These are phyloP conservation scores for Hedychridium roseum DNA, from an alignment of 2,888 invertebrate species.

Conservation along the genomic window DNA sequence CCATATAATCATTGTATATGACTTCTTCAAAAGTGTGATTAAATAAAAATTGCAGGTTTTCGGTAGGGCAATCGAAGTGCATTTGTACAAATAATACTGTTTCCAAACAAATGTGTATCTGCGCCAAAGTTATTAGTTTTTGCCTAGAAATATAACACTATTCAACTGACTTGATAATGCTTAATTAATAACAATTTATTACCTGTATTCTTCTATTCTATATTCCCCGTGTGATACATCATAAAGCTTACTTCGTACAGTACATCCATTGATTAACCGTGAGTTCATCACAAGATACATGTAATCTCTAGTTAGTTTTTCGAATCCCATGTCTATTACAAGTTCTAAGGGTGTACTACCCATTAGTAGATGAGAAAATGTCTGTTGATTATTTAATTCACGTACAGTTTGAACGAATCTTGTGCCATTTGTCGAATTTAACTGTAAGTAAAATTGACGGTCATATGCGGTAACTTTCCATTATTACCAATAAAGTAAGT, in stretches of 20 bases:
- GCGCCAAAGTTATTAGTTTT: constrained; percentile 42
- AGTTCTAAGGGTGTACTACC: constrained; percentile 50
- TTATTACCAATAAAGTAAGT: constrained; percentile 3
- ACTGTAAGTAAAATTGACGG: constrained; percentile 9
- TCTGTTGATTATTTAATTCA: constrained; percentile 22
- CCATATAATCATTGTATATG: constrained; percentile 37
- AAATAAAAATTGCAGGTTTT: constrained; percentile 41
- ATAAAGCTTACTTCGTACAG: constrained; percentile 37
- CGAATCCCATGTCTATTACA: constrained; percentile 50
- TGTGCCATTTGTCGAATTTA: constrained; percentile 36
- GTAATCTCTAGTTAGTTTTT: constrained; percentile 52
- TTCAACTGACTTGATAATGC: background rate
- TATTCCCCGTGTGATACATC: constrained; percentile 37
- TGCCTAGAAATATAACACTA: constrained; percentile 33
- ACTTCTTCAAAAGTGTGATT: constrained; percentile 39
- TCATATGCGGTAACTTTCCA: background rate
- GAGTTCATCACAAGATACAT: constrained; percentile 42
- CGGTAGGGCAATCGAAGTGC: constrained; percentile 42
- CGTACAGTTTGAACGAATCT: constrained; percentile 38
- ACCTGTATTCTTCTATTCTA: constrained; percentile 31
- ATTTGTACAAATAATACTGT: constrained; percentile 47
- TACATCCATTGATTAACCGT: constrained; percentile 36
- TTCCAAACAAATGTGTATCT: constrained; percentile 51
- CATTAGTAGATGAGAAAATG: constrained; percentile 34
- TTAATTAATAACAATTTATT: background rate